These are phyloP conservation scores for Hyperoplus lanceolatus DNA, from an alignment of 2,797 vertebrate species.

Conservation along the genomic window DNA sequence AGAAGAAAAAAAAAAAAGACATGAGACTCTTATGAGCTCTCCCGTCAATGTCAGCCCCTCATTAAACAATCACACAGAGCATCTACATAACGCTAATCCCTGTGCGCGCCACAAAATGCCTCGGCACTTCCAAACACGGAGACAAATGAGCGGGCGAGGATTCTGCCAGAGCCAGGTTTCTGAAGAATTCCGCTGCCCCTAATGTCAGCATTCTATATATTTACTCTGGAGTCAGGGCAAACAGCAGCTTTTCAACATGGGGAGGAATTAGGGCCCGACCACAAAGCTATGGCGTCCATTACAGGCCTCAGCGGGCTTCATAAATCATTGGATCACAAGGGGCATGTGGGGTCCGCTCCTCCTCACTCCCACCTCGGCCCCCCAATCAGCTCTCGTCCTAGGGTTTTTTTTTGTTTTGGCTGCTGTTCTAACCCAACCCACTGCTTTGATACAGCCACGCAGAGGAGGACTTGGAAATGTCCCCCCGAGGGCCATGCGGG, in stretches of 20 bases:
- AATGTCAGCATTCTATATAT: conserved; percentile 75
- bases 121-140: conserved; percentile 65
- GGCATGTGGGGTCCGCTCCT: conserved; percentile 76
- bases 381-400: conserved; percentile 60
- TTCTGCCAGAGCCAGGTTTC: conserved; percentile 62
- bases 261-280: conserved; percentile 73
- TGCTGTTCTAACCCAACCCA: conserved; percentile 70
- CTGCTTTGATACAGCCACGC: conserved; percentile 77
- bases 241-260: conserved; percentile 75
- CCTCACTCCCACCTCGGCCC: conserved; percentile 70
- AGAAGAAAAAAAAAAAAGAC: conserved; percentile 6
- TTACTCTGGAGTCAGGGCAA: conserved; percentile 74
- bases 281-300: conserved; percentile 74
- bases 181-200: conserved; percentile 70
- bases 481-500: conserved; percentile 66
- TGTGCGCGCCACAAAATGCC: conserved; percentile 58
- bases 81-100: conserved; percentile 69
- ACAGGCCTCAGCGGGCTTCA: conserved; percentile 72
- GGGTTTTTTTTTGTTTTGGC: conserved; percentile 79
- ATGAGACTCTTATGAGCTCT: conserved; percentile 72
- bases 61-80: conserved; percentile 77
- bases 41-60: conserved; percentile 78
- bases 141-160: conserved; percentile 74
- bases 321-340: conserved; percentile 81
- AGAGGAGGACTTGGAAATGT: conserved; percentile 73